Evolutionary conservation across 2,113 vertebrate genomes (phyloP), one percentile per base, ranked within the genome.

Genomic region (Rissa tridactyla): DNA sequence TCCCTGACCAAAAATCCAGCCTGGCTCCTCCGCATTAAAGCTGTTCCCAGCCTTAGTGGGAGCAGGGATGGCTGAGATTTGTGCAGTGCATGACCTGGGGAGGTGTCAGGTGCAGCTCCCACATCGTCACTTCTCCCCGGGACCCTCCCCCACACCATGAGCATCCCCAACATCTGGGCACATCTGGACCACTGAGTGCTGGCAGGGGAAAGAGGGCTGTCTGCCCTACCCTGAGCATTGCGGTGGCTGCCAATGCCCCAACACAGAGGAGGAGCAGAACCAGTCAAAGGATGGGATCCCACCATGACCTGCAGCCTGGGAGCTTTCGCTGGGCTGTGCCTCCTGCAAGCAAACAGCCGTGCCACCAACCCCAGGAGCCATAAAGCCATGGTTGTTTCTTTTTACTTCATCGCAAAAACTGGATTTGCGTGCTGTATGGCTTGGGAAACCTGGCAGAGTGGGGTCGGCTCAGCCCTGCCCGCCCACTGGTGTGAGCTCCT

Each of bases 311-410:
- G 4, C 51, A 73, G 36, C 64, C 71, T 15, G 22, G 5, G 25
- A 44, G 30, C 8, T 36, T 60, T 40, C 1, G 0, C 38, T 26
- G 58, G 46, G 12, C 79, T 34, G 46, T 20, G 32, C 22, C 51
- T 81, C 30, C 80, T 49, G 29, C 8, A 5, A 77, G 64, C 30
- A 34, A 18, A 8, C 51, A 12, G 68, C 17, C 3, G 0, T 10
- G 51, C 47, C 40, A 15, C 3, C 1, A 65, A 19, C 17, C 25
- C 32, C 1, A 1, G 65, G 38, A 71, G 15, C 70, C 22, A 26
- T 1, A 6, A 38, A 10, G 18, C 34, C 1, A 0, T 0, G 1
- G 23, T 20, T 26, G 12, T 19, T 66, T 17, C 44, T 40, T 29
- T 62, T 32, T 4, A 10, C 32, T 79, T 44, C 36, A 2, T 27